Evolutionary conservation across 2,797 vertebrate genomes (phyloP).

Genomic region (Rhinella marina): DNA sequence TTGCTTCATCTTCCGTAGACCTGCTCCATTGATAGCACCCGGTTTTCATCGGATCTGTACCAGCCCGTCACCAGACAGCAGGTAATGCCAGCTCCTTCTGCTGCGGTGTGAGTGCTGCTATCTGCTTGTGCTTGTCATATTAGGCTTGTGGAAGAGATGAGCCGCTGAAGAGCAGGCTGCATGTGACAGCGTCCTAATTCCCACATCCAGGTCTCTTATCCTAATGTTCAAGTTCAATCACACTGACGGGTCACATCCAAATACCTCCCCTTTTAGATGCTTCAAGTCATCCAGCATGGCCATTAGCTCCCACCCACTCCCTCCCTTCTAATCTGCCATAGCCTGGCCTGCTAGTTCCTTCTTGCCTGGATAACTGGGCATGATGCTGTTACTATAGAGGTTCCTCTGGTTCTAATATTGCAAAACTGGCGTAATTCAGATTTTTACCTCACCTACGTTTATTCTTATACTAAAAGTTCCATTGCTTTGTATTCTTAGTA

Average conservation of each 20-base stretch:
- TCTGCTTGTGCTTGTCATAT: not conserved
- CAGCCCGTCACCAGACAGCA: conserved; percentile 41
- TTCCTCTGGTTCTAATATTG: not conserved
- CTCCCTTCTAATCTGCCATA: conserved; percentile 26
- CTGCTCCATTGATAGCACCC: conserved; percentile 17
- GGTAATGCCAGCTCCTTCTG: conserved; percentile 39
- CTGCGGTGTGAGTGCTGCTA: conserved; percentile 8
- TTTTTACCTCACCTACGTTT: not conserved
- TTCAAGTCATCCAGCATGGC: conserved; percentile 34
- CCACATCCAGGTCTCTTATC: not conserved
- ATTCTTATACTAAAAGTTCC: not conserved
- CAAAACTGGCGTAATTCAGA: no score
- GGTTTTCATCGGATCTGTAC: conserved; percentile 26
- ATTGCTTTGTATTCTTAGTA: not conserved
- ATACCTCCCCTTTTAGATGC: conserved; percentile 26
- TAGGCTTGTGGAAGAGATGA: not conserved
- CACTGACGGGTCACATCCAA: conserved; percentile 23
- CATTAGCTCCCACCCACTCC: conserved; percentile 40
- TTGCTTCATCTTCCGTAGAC: conserved; percentile 23
- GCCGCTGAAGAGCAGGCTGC: not conserved
- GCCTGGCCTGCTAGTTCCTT: conserved; percentile 18
- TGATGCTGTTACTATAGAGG: not conserved
- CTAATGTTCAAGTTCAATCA: conserved; percentile 21
- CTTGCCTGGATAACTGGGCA: not conserved
- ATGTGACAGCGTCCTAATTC: not conserved